Evolutionary conservation across 1,140 invertebrate genomes (phyloP), one percentile per base, ranked within the genome.

Genomic region (Stegodyphus dumicola): DNA sequence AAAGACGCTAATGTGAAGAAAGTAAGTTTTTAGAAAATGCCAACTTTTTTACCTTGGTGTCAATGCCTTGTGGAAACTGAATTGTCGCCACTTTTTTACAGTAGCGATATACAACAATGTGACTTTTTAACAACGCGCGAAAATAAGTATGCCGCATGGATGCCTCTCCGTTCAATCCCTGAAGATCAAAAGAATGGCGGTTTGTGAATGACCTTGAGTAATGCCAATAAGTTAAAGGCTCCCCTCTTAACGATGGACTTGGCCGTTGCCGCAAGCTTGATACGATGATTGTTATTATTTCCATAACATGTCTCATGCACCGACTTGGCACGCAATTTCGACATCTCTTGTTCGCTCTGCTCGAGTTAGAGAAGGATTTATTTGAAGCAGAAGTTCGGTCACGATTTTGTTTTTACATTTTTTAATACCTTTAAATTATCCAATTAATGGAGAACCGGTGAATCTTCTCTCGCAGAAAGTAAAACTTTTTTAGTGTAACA

Each of bases 161-260:
- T 60, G 56, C 9, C 15, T 60, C 56, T 15, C 56, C 56, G 15
- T 15, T 60, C 33, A 33, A 33, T 60, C 15, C 56, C 56, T 52
- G 77, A 70, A 49, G 67, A 54, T 33, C 33, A 33, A 33, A 33
- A 33, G 33, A 33, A 33, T 33, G 33, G 33, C 33, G 33, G 53
- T 79, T 70, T 69, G 51, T n/a, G 18, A 54, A 70, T 79, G 66
- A 79, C 77, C 77, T 79, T 79, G 77, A 67, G 64, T 17, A 77
- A 17, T 49, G n/a, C 60, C 76, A 77, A 65, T 18, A 51, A 67
- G 33, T 33, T 33, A 33, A 3, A 33, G 33, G 33, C 33, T 33
- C 33, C 33, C 33, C 33, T 33, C 33, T 33, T 33, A 51, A 48
- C 73, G 54, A 15, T 53, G 18, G 54, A 54, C n/a, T 11, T 54